Evolutionary conservation across 2,888 invertebrate species (phyloP), one percentile per base, ranked within the genome.

Genomic region (Cephus runcator): DNA sequence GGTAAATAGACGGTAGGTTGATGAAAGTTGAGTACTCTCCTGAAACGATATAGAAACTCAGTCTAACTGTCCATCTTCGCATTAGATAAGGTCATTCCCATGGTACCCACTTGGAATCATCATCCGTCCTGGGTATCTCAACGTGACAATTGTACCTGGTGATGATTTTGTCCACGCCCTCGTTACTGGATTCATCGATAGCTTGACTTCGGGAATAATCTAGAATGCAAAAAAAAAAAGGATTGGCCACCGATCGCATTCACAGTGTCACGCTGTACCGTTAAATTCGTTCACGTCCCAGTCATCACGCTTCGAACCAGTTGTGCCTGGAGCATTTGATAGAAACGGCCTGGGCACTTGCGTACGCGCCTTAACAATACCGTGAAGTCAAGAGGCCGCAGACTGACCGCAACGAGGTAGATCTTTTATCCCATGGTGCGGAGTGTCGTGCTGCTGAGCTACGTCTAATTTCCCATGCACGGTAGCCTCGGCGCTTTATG

Each of bases 381-480:
- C 56, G 2, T 23, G 23, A 23, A 56, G 56, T 56, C 56, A 56
- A 9, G 56, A 56, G 79, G 73, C 79, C 81, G 78, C 80, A 82
- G 85, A 83, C 82, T 81, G 79, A 80, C 80, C 82, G 81, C 79
- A 79, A 82, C 23, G 23, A 80, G 79, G 76, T 79, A 80, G 71
- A 83, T 79, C 76, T 82, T 80, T 77, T 23, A 56, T 56, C 56
- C 23, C 9, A 56, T 56, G 56, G 23, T 4, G 23, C 40, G 6
- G 9, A 56, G 9, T 56, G 56, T 56, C 80, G 79, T 79, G 81
- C 79, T 79, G 79, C 74, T 76, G 79, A 80, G 81, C 85, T 83
- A 83, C 84, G 83, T 56, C 23, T 82, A 81, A 83, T 82, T 82
- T 86, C 81, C 82, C 84, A 83, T 85, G 85, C 81, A 79, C 80